These are phyloP conservation scores for Crenuchus spilurus DNA, from an alignment of 2,797 vertebrate genomes.

Conservation along the genomic window DNA sequence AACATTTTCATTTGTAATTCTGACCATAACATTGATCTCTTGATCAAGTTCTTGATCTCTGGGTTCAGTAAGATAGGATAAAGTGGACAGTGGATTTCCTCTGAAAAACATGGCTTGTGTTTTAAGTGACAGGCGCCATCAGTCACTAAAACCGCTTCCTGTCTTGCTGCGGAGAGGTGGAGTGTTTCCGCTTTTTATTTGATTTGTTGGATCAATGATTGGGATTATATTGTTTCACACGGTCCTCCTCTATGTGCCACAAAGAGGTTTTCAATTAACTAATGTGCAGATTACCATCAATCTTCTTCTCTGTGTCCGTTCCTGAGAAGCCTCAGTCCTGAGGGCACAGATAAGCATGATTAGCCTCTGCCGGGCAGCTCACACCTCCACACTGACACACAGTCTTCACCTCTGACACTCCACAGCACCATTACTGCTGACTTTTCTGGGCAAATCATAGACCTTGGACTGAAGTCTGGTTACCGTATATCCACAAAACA, in stretches of 20 bases:
- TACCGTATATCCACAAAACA: too few species aligned
- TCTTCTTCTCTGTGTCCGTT: slow-evolving; percentile 61
- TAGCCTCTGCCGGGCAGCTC: slow-evolving; percentile 53
- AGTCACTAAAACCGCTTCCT: slow-evolving; percentile 64
- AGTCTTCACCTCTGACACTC: slow-evolving; percentile 29
- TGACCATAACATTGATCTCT: slow-evolving; percentile 19
- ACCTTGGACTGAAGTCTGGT: background rate
- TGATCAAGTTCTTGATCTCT: slow-evolving; percentile 31
- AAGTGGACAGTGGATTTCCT: slow-evolving; percentile 32
- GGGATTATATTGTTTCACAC: slow-evolving; percentile 75
- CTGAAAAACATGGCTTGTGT: slow-evolving; percentile 54
- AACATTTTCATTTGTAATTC: too few species aligned
- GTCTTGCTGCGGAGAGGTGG: slow-evolving; percentile 63
- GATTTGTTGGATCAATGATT: slow-evolving; percentile 79
- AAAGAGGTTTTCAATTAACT: slow-evolving; percentile 86
- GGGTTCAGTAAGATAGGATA: slow-evolving; percentile 25
- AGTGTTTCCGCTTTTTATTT: slow-evolving; percentile 76
- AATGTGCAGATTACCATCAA: slow-evolving; percentile 85
- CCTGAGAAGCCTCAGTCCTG: slow-evolving; percentile 27
- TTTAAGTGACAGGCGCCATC: slow-evolving; percentile 66
- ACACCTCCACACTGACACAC: slow-evolving; percentile 43
- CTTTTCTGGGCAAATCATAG: background rate
- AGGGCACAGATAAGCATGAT: slow-evolving; percentile 62
- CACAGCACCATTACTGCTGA: background rate
- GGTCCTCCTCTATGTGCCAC: slow-evolving; percentile 62